phyloP scores from a whole-genome alignment of 2,888 invertebrate genomes.

The Dicroscelio sp. region DNA sequence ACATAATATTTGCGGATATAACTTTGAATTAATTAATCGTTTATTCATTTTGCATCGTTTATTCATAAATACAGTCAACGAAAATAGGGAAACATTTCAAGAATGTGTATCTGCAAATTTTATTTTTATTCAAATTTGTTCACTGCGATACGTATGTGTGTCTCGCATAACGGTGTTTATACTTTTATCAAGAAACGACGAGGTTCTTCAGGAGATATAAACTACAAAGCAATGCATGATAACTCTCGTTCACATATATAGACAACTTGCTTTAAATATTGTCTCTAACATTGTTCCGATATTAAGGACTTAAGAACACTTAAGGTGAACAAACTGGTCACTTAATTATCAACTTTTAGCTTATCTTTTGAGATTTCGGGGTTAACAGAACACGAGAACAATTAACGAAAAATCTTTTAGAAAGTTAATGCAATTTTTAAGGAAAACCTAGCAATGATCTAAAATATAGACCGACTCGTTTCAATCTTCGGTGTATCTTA shows the following conservation, averaged over 20 bases:
- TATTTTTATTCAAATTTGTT: constrained; percentile 66
- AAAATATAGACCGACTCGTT: too few relatives aligned
- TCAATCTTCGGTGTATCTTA: too few relatives aligned
- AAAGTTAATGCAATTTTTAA: constrained; percentile 27
- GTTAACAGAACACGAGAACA: constrained; percentile 55
- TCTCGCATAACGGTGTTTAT: constrained; percentile 69
- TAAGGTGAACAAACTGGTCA: constrained; percentile 54
- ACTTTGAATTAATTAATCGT: constrained; percentile 48
- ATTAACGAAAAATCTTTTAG: constrained; percentile 33
- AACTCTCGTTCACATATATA: constrained; percentile 11
- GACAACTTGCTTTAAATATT: constrained; percentile 62
- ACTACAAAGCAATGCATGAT: constrained; percentile 44
- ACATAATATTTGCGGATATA: constrained; percentile 47
- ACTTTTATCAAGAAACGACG: constrained; percentile 66
- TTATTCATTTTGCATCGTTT: constrained; percentile 26
- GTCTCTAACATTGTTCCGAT: constrained; percentile 51
- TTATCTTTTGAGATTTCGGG: constrained; percentile 67
- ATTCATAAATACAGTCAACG: constrained; percentile 5
- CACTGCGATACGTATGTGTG: constrained; percentile 51
- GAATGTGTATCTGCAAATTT: constrained; percentile 59
- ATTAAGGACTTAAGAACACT: constrained; percentile 42
- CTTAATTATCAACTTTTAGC: constrained; percentile 25
- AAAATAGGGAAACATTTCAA: constrained; percentile 38
- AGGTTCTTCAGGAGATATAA: constrained; percentile 49
- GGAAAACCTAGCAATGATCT: neutral